Base-by-base conservation (phyloP, 1,140 invertebrate genomes). In the Tenebrio molitor region DNA sequence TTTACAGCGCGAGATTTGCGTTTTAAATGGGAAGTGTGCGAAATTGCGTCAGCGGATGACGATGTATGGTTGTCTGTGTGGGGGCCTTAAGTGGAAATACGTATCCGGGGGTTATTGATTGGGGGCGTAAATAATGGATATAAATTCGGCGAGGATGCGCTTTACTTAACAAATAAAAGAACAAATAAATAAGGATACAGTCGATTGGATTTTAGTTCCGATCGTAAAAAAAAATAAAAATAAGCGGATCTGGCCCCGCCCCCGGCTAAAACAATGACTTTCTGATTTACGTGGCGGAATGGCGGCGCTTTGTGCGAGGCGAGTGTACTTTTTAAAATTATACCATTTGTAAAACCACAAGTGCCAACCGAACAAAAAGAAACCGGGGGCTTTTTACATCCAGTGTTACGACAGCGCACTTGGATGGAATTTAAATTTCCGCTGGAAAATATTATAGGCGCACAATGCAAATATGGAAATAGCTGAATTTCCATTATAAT, bases 301-400 rank as follows among this genome's bases (percentile, higher is more conserved):
- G 36, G 5, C 5, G 2, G 5, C 12, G 36, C 42, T n/a, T 23
- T 29, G 15, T 66, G 64, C 44, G 36, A 25, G 36, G 42, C 67
- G 41, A 58, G 44, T 58, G 67, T 69, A 41, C 67, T 53, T 69
- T 69, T 53, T 58, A 50, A 69, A 69, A 69, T 69, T 69, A 58
- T 69, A 53, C 67, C 67, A 69, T 69, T 69, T 69, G 67, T 69
- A 69, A 53, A 69, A 58, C 67, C 50, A 33, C 19, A 69, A 69
- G 67, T 69, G 50, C 67, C 25, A 69, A 53, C 25, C 25, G 67
- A 69, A 69, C 44, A 69, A 44, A 69, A 33, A 58, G 64, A 41
- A 66, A 66, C 34, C 36, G 64, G 21, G n/a, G 50, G 50, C 50
- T 58, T 58, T 58, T 58, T 58, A 34, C 50, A 58, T 58, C 50